A percentile compares a stretch with the other conserved stretches of the same genome.
Conservation (phyloP, 2,113 vertebrate genomes). For the Myrmecobius fasciatus region DNA sequence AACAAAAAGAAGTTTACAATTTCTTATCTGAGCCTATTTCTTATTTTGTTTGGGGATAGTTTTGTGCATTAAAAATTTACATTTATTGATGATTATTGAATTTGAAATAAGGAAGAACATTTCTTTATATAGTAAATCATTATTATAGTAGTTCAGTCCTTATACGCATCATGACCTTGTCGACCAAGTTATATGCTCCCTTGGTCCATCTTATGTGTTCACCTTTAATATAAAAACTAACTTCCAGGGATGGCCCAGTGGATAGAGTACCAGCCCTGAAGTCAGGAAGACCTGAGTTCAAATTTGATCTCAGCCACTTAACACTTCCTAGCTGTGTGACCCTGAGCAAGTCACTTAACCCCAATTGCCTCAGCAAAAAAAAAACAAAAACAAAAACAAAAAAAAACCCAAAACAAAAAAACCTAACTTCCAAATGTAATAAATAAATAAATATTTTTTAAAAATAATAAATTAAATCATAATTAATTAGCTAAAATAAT, state of each 20-base stretch:
- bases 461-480: not conserved
- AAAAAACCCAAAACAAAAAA: too few species aligned
- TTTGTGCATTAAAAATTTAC: not conserved
- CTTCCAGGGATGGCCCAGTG: too few species aligned
- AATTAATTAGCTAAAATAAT: too few species aligned
- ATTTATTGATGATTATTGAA: not conserved
- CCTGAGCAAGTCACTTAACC: too few species aligned
- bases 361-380: too few species aligned
- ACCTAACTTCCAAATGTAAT: not conserved
- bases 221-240: not conserved
- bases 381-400: too few species aligned
- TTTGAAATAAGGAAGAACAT: not conserved
- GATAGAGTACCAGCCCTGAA: too few species aligned
- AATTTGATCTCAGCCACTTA: too few species aligned
- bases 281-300: too few species aligned
- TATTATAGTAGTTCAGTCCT: not conserved
- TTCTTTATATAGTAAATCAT: not conserved
- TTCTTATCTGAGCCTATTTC: not conserved
- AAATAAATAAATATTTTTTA: not conserved
- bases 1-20: not conserved
- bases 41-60: not conserved
- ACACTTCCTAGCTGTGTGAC: too few species aligned
- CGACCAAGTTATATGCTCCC: not conserved
- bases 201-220: not conserved
- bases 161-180: not conserved